phyloP scores from a whole-genome alignment of 2,888 invertebrate species.

The Drosophila prolongata region DNA sequence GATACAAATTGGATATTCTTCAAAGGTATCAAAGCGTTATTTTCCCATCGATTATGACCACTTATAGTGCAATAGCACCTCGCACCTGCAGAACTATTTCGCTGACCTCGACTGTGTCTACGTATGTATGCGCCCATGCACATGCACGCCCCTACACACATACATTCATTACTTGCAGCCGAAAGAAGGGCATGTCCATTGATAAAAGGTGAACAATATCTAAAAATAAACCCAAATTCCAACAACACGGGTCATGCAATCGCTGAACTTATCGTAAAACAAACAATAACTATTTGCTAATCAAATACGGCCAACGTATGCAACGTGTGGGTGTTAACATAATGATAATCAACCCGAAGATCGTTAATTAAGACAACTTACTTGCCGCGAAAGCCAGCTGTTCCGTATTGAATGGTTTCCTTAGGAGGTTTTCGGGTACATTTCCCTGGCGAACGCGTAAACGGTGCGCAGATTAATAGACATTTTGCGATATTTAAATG shows the following conservation, averaged over 20 bases:
- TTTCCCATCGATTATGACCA: neutral
- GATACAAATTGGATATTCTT: too few relatives aligned
- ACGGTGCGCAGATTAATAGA: constrained; percentile 84
- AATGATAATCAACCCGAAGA: constrained; percentile 13
- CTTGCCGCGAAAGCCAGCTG: constrained; percentile 93
- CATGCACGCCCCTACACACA: constrained; percentile 21
- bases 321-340: constrained; percentile 25
- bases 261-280: constrained; percentile 34
- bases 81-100: neutral
- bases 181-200: constrained; percentile 63
- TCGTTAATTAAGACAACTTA: constrained; percentile 59
- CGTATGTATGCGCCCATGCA: constrained; percentile 17
- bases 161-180: neutral
- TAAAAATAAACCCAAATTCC: constrained; percentile 63
- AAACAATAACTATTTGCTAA: constrained; percentile 16
- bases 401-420: constrained; percentile 91
- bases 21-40: too few relatives aligned
- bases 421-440: constrained; percentile 89
- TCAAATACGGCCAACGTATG: constrained; percentile 25
- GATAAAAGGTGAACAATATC: constrained; percentile 65
- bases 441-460: constrained; percentile 91
- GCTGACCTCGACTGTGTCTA: constrained; percentile 5
- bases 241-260: constrained; percentile 24
- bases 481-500: constrained; percentile 64
- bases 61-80: neutral